These are phyloP conservation scores for Biston betularia DNA, from an alignment of 2,888 invertebrate genomes.

Conservation along the genomic window DNA sequence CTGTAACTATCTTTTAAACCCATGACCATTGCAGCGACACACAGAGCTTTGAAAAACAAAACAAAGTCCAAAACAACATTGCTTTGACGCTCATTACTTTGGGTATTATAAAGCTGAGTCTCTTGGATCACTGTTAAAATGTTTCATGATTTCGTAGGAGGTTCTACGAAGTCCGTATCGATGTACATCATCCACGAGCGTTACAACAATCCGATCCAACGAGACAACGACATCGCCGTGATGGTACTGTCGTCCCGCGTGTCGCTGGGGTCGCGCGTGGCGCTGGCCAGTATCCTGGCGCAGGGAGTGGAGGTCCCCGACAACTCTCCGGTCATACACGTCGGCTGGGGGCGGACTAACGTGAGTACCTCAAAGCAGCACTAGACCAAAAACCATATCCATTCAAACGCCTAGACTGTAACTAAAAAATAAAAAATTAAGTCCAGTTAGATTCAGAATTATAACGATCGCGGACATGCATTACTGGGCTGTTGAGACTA, in stretches of 20 bases:
- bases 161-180: slow-evolving; percentile 54
- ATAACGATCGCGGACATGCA: too few relatives aligned
- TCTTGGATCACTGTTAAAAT: too few relatives aligned
- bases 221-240: slow-evolving; percentile 70
- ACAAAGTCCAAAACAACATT: too few relatives aligned
- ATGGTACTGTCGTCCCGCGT: slow-evolving; percentile 53
- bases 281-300: slow-evolving; percentile 52
- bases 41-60: too few relatives aligned
- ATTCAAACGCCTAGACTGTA: too few relatives aligned
- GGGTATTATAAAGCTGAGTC: too few relatives aligned
- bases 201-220: slow-evolving; percentile 53
- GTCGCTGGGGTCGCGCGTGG: slow-evolving; percentile 42
- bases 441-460: too few relatives aligned
- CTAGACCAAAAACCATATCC: neutral
- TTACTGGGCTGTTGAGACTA: too few relatives aligned
- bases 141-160: slow-evolving; percentile 53
- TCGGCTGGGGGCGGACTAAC: slow-evolving; percentile 72
- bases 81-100: too few relatives aligned
- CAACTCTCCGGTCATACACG: slow-evolving; percentile 54
- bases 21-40: too few relatives aligned
- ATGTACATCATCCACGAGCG: slow-evolving; percentile 58
- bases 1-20: too few relatives aligned
- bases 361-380: slow-evolving; percentile 52
- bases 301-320: slow-evolving; percentile 53
- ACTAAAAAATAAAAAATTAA: too few relatives aligned